A percentile compares a stretch with the other conserved stretches of the same genome.
These are phyloP conservation scores for Meteorus sp. DNA, from an alignment of 1,140 invertebrate genomes.

Conservation along the genomic window DNA sequence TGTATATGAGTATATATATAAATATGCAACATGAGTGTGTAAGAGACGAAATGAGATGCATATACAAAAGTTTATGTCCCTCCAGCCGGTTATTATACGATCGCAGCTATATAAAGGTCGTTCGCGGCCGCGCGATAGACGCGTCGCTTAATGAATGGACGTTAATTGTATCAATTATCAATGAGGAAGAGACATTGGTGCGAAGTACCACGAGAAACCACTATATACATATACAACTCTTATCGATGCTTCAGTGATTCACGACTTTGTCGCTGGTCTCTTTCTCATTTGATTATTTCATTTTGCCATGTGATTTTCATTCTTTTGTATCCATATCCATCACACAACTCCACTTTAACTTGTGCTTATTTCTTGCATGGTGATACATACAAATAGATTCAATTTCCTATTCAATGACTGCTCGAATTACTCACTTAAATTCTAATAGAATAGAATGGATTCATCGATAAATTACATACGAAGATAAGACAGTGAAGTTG, in stretches of 20 bases:
- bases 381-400: not conserved
- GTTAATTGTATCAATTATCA: conserved; percentile 53
- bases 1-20: not conserved
- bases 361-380: too few relatives aligned
- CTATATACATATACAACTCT: conserved; percentile 27
- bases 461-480: too few relatives aligned
- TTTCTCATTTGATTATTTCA: conserved; percentile 7
- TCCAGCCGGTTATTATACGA: conserved; percentile 23
- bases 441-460: too few relatives aligned
- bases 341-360: not conserved
- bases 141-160: conserved; percentile 42
- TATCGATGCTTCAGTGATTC: conserved; percentile 48
- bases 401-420: too few relatives aligned
- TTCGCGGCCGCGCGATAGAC: conserved; percentile 22
- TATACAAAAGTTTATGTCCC: conserved; percentile 14
- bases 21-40: too few relatives aligned
- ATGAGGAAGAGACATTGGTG: conserved; percentile 39
- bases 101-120: conserved; percentile 26
- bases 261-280: conserved; percentile 32
- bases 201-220: conserved; percentile 30
- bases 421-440: not conserved
- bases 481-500: too few relatives aligned
- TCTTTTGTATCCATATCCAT: not conserved
- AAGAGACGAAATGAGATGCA: not conserved
- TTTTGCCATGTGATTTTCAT: not conserved